Evolutionary conservation across 2,797 vertebrate species (phyloP).

Genomic region (Enteromius argenteus): DNA sequence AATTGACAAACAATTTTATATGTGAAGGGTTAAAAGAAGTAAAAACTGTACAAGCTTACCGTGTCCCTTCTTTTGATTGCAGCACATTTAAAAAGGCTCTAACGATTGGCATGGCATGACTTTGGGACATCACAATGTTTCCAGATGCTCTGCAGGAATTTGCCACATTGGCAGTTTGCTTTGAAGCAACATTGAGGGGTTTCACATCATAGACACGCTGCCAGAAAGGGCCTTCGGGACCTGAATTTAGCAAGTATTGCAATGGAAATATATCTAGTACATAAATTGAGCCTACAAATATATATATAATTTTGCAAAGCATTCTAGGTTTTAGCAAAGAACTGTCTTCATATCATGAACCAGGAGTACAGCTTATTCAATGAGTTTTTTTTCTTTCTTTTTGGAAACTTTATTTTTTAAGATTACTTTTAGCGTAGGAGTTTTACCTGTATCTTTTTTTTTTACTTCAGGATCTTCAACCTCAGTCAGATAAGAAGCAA

Average conservation of each 20-base stretch:
- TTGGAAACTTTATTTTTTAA: background rate
- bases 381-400: no score
- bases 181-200: conserved; percentile 78
- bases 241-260: background rate
- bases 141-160: conserved; percentile 82
- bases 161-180: conserved; percentile 79
- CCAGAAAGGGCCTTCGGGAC: conserved; percentile 61
- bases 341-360: background rate
- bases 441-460: conserved; percentile 1
- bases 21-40: no score
- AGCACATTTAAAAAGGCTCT: conserved; percentile 79
- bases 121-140: conserved; percentile 79
- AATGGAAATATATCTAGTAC: background rate
- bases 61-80: conserved; percentile 46
- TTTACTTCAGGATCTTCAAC: conserved; percentile 5
- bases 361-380: no score
- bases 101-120: conserved; percentile 76
- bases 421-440: background rate
- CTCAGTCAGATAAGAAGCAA: conserved; percentile 12
- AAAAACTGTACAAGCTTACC: conserved; percentile 18
- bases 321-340: background rate
- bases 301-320: background rate
- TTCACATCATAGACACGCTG: conserved; percentile 77
- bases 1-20: background rate
- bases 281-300: background rate